Conservation (phyloP, 23 tunicate species). For the Oikopleura albicans region DNA sequence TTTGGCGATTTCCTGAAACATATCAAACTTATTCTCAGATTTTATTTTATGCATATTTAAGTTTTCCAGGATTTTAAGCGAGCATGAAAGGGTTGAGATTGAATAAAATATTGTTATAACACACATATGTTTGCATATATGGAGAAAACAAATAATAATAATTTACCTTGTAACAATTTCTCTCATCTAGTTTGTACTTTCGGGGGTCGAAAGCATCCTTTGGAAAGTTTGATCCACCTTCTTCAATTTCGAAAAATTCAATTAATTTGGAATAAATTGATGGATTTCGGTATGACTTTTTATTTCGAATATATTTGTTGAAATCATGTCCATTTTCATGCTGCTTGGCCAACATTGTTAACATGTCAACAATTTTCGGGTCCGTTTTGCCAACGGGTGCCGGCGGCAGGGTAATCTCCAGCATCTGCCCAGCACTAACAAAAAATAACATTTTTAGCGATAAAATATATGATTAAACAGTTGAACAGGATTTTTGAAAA, state of each 20-base stretch:
- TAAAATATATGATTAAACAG: too few species aligned
- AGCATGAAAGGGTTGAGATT: too few species aligned
- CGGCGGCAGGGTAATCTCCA: not conserved
- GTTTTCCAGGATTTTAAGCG: too few species aligned
- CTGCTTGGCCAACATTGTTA: not conserved
- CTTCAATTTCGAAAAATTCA: constrained; percentile 44
- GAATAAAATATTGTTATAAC: too few species aligned
- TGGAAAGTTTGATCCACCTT: constrained; percentile 80
- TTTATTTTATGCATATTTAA: too few species aligned
- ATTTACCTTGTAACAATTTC: not conserved
- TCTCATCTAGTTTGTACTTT: not conserved
- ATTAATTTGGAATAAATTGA: constrained; percentile 80
- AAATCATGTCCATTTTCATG: not conserved
- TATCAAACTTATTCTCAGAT: too few species aligned
- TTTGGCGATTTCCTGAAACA: not conserved
- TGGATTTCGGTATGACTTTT: constrained; percentile 35
- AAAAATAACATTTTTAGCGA: not conserved
- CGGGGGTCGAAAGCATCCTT: constrained; percentile 49
- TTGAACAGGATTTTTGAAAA: too few species aligned
- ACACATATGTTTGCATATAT: too few species aligned
- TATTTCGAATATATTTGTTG: not conserved
- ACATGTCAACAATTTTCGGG: not conserved
- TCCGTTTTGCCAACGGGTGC: not conserved
- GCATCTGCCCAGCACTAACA: not conserved
- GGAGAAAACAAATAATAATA: not conserved